These are phyloP conservation scores for Saturnia pavonia DNA, from an alignment of 2,888 invertebrate genomes.

Conservation along the genomic window DNA sequence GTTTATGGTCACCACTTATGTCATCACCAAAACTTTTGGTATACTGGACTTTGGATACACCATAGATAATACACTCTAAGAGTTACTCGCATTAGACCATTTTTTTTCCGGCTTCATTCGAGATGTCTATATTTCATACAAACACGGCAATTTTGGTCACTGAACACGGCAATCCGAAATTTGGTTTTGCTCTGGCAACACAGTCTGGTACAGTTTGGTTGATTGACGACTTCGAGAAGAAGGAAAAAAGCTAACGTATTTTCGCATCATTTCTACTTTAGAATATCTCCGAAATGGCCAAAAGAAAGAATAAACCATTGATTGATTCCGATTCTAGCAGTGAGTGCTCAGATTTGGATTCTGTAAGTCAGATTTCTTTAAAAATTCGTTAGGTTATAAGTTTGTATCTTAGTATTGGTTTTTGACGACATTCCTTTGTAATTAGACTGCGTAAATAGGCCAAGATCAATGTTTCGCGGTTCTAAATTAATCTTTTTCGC, in stretches of 20 bases:
- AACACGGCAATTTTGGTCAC: too few species aligned
- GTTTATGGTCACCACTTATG: too few species aligned
- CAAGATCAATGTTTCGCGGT: slow-evolving; percentile 64
- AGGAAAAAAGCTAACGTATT: slow-evolving; percentile 46
- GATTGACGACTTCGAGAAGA: slow-evolving; percentile 43
- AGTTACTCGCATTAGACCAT: too few species aligned
- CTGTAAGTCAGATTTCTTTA: slow-evolving; percentile 82
- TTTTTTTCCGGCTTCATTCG: too few species aligned
- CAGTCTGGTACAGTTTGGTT: too few species aligned
- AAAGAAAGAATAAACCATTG: slow-evolving; percentile 91
- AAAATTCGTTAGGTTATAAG: slow-evolving; percentile 51
- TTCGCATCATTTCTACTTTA: slow-evolving; percentile 41
- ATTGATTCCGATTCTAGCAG: slow-evolving; percentile 93
- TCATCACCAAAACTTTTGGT: too few species aligned
- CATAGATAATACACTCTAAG: too few species aligned
- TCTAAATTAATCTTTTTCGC: slow-evolving; percentile 55
- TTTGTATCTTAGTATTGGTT: slow-evolving; percentile 49
- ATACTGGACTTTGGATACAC: too few species aligned
- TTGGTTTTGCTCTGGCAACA: too few species aligned
- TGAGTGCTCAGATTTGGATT: slow-evolving; percentile 91
- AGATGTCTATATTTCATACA: too few species aligned
- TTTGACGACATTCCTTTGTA: slow-evolving; percentile 64
- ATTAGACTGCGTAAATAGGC: slow-evolving; percentile 69
- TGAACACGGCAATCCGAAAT: too few species aligned
- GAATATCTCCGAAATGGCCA: slow-evolving; percentile 84